Conservation (phyloP, 2,797 vertebrate genomes). For the Bufotes viridis region DNA sequence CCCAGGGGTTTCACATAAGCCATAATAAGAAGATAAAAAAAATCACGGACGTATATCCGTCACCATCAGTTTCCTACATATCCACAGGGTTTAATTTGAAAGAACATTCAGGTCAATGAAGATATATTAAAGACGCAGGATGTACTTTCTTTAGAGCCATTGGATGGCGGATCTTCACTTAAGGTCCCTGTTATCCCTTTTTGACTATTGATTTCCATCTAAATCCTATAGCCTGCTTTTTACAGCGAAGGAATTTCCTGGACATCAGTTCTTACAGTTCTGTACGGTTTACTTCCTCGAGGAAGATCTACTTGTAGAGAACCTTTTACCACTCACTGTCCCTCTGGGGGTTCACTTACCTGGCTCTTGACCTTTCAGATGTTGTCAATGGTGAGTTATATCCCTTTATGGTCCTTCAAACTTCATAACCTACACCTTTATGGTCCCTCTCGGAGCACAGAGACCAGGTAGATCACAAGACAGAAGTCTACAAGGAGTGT, state of each 20-base stretch:
- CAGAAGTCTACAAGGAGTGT: constrained; percentile 22
- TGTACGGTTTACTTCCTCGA: neutral
- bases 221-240: neutral
- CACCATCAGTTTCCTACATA: too few species aligned
- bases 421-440: neutral
- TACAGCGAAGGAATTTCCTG: neutral
- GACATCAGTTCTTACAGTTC: neutral
- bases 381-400: neutral
- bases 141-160: neutral
- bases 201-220: neutral
- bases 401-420: constrained; percentile 16
- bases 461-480: constrained; percentile 33
- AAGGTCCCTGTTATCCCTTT: neutral
- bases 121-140: too few species aligned
- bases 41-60: too few species aligned
- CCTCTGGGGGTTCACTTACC: constrained; percentile 28
- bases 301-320: neutral
- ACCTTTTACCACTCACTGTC: neutral
- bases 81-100: too few species aligned
- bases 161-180: neutral
- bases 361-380: neutral
- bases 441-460: neutral
- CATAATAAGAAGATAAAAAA: too few species aligned
- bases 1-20: too few species aligned
- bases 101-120: too few species aligned